Percentiles rank a stretch among this genome's conserved stretches.
These are phyloP conservation scores for Sebastes hubbsi DNA, from an alignment of 2,797 vertebrate genomes.

Conservation along the genomic window DNA sequence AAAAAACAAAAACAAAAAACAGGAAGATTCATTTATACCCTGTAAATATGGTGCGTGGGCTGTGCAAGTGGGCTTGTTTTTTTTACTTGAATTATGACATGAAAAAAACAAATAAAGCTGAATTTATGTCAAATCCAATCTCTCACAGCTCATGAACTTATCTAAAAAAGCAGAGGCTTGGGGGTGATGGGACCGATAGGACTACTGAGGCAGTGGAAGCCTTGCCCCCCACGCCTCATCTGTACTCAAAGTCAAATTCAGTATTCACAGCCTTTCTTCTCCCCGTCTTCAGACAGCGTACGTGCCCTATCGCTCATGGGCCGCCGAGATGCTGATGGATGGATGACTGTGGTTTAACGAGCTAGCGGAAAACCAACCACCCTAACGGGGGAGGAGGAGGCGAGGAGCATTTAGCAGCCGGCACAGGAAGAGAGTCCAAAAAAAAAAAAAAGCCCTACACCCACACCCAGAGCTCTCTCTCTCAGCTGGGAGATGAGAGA, in stretches of 20 bases:
- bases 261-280: conserved; percentile 73
- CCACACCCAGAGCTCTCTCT: conserved; percentile 38
- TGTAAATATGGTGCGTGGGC: conserved; percentile 26
- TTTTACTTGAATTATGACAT: conserved; percentile 35
- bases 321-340: conserved; percentile 77
- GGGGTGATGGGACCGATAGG: conserved; percentile 48
- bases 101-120: conserved; percentile 40
- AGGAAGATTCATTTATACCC: conserved; percentile 52
- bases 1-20: conserved; percentile 21
- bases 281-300: conserved; percentile 71
- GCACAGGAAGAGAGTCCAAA: conserved; percentile 70
- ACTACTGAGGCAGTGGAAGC: conserved; percentile 49
- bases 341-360: conserved; percentile 80
- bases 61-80: conserved; percentile 27
- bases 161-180: conserved; percentile 57
- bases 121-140: conserved; percentile 52
- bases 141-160: conserved; percentile 55
- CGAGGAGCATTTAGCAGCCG: conserved; percentile 61
- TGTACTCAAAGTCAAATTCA: conserved; percentile 66
- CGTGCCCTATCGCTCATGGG: conserved; percentile 76
- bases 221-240: conserved; percentile 52
- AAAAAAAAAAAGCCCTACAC: conserved; percentile 40
- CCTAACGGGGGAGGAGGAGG: conserved; percentile 65
- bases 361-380: conserved; percentile 75
- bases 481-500: conserved; percentile 58